Base-by-base conservation (phyloP, 2,888 invertebrate genomes). In the Tinea trinotella region DNA sequence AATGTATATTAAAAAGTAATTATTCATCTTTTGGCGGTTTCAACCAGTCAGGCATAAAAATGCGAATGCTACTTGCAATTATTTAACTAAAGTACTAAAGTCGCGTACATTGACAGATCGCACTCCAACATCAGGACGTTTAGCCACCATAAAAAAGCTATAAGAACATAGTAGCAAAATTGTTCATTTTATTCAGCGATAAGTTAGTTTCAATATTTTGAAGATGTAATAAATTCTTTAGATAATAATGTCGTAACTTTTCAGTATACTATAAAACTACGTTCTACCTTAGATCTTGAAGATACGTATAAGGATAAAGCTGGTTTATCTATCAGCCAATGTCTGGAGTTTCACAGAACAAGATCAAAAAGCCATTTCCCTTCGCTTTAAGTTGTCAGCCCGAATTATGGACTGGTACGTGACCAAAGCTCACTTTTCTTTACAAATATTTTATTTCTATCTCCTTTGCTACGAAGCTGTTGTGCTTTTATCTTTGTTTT, bases 331-430 rank as follows among this genome's bases (percentile, higher is more conserved):
- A 52, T 35, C 52, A 35, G 36, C 36, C 40, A 20, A 13, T 12
- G 20, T 40, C 50, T 50, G 24, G 12, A 50, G 50, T 50, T 48
- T 48, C 48, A 20, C n/a, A 63, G 65, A 65, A 65, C 65, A 66
- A 75, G 77, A 79, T 79, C 80, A 78, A 77, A 77, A 73, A 75
- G 73, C 74, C 60, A 70, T 77, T 74, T 64, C 61, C 67, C 65
- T 59, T 59, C 65, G 65, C 70, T 77, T 70, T 67, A 70, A 73
- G 68, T 71, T 71, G 81, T 81, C 81, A 76, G 70, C 63, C 61
- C 68, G 68, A 78, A 72, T 79, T 80, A 79, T 68, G 62, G 66
- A 62, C 64, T 62, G 59, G 59, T 69, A 77, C 80, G 79, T 79
- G 81, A 74, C 76, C 67, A 68, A 72, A 67, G 70, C 70, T 63